Percentiles rank a stretch among this genome's conserved stretches.
These are phyloP conservation scores for Caloenas nicobarica DNA, from an alignment of 2,113 vertebrate species.

Conservation along the genomic window DNA sequence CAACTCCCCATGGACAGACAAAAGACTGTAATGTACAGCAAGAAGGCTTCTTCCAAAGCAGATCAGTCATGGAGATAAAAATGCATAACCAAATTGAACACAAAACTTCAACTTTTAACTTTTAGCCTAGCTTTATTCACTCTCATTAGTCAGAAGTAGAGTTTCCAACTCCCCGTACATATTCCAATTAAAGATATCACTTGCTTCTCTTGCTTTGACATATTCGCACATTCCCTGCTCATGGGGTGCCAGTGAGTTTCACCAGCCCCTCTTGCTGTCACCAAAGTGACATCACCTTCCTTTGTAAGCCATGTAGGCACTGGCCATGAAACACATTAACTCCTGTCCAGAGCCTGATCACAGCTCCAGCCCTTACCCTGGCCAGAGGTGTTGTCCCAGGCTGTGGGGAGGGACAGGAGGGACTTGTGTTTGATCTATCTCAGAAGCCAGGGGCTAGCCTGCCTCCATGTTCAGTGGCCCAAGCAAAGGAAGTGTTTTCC, in stretches of 20 bases:
- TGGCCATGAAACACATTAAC: background rate
- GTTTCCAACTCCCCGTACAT: background rate
- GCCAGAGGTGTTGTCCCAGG: background rate
- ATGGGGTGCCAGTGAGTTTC: background rate
- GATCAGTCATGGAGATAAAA: slow-evolving; percentile 14
- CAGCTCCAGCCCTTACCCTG: background rate
- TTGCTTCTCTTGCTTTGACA: background rate
- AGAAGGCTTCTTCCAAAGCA: slow-evolving; percentile 33
- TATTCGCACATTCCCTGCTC: background rate
- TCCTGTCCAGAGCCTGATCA: background rate
- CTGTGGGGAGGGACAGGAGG: background rate
- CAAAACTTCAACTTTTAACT: background rate
- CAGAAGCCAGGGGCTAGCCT: background rate
- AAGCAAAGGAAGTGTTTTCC: background rate
- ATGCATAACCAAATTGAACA: background rate
- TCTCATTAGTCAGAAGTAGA: background rate
- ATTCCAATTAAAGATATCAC: background rate
- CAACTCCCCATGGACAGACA: slow-evolving; percentile 32
- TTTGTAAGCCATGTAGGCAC: background rate
- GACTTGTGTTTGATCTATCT: background rate
- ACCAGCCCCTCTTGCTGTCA: background rate
- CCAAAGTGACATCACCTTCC: background rate
- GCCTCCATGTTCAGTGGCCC: background rate
- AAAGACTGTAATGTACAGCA: slow-evolving; percentile 40
- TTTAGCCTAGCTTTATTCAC: background rate